Percentiles rank a stretch among this genome's conserved stretches.
Conservation (phyloP, 2,888 invertebrate species). For the Idaea dimidiata region DNA sequence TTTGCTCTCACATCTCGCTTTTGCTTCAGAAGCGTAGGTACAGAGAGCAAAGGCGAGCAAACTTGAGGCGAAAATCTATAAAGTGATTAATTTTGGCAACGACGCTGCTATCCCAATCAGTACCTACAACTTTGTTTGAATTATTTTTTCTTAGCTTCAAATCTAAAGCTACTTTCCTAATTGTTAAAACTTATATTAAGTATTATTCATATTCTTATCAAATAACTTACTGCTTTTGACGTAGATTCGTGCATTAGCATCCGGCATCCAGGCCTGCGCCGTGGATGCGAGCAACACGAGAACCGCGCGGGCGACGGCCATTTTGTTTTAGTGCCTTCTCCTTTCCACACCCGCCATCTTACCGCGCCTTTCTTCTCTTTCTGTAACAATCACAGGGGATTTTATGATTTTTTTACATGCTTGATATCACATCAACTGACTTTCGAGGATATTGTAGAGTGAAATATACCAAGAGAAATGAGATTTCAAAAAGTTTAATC, state of each 20-base stretch:
- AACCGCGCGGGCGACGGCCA: conserved; percentile 79
- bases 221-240: conserved; percentile 81
- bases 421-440: background rate
- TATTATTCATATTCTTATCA: background rate
- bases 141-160: too few species aligned
- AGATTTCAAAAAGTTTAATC: background rate
- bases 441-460: background rate
- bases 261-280: conserved; percentile 86
- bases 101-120: background rate
- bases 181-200: too few species aligned
- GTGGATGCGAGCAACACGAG: conserved; percentile 77
- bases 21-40: background rate
- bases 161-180: too few species aligned
- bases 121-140: too few species aligned
- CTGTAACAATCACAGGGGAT: conserved; percentile 49
- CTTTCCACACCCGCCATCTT: conserved; percentile 69
- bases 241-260: conserved; percentile 85
- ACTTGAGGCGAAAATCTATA: too few species aligned
- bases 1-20: background rate
- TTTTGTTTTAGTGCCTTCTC: conserved; percentile 63
- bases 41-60: background rate
- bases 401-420: background rate
- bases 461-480: background rate
- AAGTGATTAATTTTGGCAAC: background rate
- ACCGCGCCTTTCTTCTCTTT: conserved; percentile 40